These are phyloP conservation scores for Beaufortia kweichowensis DNA, from an alignment of 2,113 vertebrate species.

Conservation along the genomic window DNA sequence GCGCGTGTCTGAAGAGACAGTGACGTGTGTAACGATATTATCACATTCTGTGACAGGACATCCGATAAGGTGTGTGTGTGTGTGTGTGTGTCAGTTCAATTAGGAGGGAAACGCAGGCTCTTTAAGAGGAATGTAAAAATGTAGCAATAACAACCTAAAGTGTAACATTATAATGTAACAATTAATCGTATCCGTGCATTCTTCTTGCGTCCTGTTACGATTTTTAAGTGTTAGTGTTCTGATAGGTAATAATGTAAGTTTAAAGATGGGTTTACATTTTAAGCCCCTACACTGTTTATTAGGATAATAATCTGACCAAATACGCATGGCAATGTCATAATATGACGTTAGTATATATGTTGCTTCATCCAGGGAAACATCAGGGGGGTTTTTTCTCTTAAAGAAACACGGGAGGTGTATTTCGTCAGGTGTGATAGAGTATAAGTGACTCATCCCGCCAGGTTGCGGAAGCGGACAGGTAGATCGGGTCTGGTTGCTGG, in stretches of 20 bases:
- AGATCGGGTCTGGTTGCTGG: conserved; percentile 80
- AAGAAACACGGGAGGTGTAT: conserved; percentile 18
- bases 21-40: conserved; percentile 40
- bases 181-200: not conserved
- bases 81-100: not conserved
- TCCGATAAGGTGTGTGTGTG: conserved; percentile 17
- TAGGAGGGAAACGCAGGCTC: not conserved
- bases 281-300: not conserved
- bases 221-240: not conserved
- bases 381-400: not conserved
- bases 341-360: not conserved
- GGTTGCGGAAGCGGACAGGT: conserved; percentile 76
- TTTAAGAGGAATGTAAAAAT: not conserved
- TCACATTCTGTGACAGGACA: conserved; percentile 36
- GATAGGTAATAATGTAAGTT: not conserved
- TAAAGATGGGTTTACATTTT: not conserved
- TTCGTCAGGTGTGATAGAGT: conserved; percentile 34
- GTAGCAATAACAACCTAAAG: not conserved
- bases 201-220: not conserved
- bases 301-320: not conserved
- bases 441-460: conserved; percentile 56
- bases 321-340: not conserved
- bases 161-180: not conserved
- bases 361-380: conserved; percentile 2
- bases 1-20: conserved; percentile 47